Base-by-base conservation (phyloP, 2,113 vertebrate genomes). In the Poeciliopsis occidentalis region DNA sequence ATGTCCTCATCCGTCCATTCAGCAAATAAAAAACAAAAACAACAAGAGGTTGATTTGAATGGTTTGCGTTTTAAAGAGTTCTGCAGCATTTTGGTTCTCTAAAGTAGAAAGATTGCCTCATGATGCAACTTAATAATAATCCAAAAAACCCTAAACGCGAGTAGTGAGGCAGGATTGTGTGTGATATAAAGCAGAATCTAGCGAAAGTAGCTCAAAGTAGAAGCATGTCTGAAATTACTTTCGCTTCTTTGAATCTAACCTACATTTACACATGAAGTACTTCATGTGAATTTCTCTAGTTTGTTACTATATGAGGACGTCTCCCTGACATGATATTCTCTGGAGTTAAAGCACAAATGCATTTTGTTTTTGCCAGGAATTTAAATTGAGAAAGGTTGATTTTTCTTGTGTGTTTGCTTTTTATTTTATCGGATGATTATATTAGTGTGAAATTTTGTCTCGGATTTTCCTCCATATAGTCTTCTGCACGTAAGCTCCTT, bases 241-340 rank as follows among this genome's bases (percentile, higher is more conserved):
- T 60, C 65, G 73, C n/a, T 76, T 74, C 71, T 82, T 19, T 85
- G 78, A 63, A 27, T 69, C 41, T 78, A 87, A 87, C 73, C 69
- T 69, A 83, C 66, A 79, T 87, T 83, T 69, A 11, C 76, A 71
- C 34, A 61, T 65, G 8, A 0, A 69, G 67, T 65, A 72, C 64
- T 79, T 22, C 26, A 67, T 71, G 37, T 82, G 73, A 81, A 51
- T 67, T 10, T 34, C 19, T 64, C 39, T 64, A 30, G 24, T 12
- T 13, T 27, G 24, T 71, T 80, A 75, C 64, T 34, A 80, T 47
- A 29, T 73, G 51, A 71, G 60, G 27, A 67, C 61, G 76, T 70
- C 8, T 39, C 70, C 32, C 63, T 34, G 39, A 79, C 69, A 72
- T 1, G 51, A 10, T 75, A 60, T 54, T 75, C 64, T 66, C 31